Evolutionary conservation across 1,140 invertebrate genomes (phyloP), one percentile per base, ranked within the genome.

Genomic region (Coptotermes formosanus): DNA sequence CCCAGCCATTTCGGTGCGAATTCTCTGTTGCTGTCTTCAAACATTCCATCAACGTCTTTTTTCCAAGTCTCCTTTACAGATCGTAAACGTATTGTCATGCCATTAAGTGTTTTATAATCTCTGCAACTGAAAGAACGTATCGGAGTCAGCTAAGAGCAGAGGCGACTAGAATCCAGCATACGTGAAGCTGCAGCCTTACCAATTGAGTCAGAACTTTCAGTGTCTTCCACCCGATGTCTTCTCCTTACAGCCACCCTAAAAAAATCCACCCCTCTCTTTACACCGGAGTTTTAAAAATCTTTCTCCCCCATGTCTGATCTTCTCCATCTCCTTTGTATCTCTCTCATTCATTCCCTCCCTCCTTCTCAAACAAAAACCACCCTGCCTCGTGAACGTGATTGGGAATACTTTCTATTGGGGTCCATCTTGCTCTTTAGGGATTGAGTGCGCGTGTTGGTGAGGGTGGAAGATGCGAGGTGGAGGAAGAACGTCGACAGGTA

Each of bases 231-330:
- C n/a, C 64, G 8, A 8, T 6, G 64, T 30, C 25, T 75, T 75
- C 64, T 75, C 52, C 52, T 55, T 55, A 55, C 52, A 55, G 19
- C 16, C 52, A 55, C 52, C 52, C 52, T 55, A 55, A 55, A 64
- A 85, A 86, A 86, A 75, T 82, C 48, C 55, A 25, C 69, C 69
- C 85, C 64, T 81, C 25, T 81, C 59, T 59, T 85, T 59, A 45
- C 55, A 55, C 59, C 55, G 23, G 32, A 48, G 45, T 85, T 85
- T 83, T 85, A 52, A 55, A 38, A 43, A 43, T 45, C 25, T 30
- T 32, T 84, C 43, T 43, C n/a, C 59, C 83, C 81, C 64, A 48
- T 16, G 69, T 84, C 55, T 75, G 14, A 30, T 75, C 25, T 75
- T 30, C 64, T 75, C 64, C n/a, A 25, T 30, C 25, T 16, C 64